These are phyloP conservation scores for Dipodomys stephensi DNA, from an alignment of 2,113 vertebrate genomes.

Conservation along the genomic window DNA sequence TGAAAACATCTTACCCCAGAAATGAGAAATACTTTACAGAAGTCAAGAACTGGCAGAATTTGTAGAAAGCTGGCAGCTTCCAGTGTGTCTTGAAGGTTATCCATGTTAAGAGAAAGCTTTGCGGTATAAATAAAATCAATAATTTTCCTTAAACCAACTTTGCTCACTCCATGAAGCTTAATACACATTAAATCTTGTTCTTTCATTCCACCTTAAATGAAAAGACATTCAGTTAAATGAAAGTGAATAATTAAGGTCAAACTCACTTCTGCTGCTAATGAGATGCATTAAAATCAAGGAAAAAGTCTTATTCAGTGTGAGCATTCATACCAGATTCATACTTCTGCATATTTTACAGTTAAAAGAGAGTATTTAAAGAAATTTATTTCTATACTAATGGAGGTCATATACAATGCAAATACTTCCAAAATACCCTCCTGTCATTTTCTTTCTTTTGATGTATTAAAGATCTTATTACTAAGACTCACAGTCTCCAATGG, in stretches of 20 bases:
- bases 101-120: constrained; percentile 99
- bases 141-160: constrained; percentile 98
- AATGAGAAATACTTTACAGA: constrained; percentile 99
- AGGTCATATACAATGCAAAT: constrained; percentile 11
- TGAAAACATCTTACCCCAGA: constrained; percentile 94
- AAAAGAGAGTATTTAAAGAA: constrained; percentile 60
- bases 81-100: constrained; percentile 98
- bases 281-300: constrained; percentile 68
- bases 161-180: constrained; percentile 98
- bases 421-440: constrained; percentile 62
- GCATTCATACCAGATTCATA: neutral
- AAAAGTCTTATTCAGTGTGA: constrained; percentile 52
- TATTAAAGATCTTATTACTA: constrained; percentile 41
- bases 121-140: constrained; percentile 99
- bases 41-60: constrained; percentile 98
- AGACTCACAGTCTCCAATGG: neutral
- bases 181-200: constrained; percentile 99
- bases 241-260: constrained; percentile 27
- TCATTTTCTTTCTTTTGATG: constrained; percentile 50
- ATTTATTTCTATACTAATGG: constrained; percentile 39
- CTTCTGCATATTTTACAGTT: constrained; percentile 64
- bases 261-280: constrained; percentile 62
- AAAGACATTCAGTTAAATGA: constrained; percentile 70
- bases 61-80: constrained; percentile 99
- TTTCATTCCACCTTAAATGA: constrained; percentile 97